Base-by-base conservation (phyloP, 2,888 invertebrate genomes). In the Perdita meconis region DNA sequence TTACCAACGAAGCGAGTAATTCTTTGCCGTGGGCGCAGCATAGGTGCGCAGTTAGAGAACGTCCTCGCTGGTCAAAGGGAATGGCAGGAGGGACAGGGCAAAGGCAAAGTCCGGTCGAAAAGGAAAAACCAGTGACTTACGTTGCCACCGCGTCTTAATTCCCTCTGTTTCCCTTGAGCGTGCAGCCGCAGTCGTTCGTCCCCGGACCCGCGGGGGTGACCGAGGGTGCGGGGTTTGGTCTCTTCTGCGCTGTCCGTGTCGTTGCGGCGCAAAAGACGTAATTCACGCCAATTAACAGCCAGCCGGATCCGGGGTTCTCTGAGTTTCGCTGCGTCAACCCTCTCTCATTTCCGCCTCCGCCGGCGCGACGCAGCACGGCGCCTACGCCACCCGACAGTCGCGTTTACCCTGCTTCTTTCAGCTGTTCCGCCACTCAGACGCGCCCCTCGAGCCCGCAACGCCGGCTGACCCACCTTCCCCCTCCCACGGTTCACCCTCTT, bases 261-360 rank as follows among this genome's bases (percentile, higher is more conserved):
- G 83, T 83, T 83, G 81, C 73, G 74, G 75, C 68, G 85, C 73
- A 80, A 87, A 88, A 87, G 83, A 82, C 83, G 86, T 88, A 87
- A 84, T 88, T 89, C 80, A 75, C 82, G 89, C 82, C 88, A 88
- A 89, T 88, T 89, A 88, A 88, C 86, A 85, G 82, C 60, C 82
- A 84, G 69, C 69, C 77, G 77, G 64, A 51, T 47, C 71, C n/a
- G n/a, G n/a, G 6, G 72, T 70, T 64, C 64, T 60, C 47, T 66
- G 82, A 75, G 68, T 85, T 80, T 81, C 81, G 78, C 75, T 78
- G 78, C 86, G 84, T 82, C 86, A 84, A 87, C 78, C 82, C 77
- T 68, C 78, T 74, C 73, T 78, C 79, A 72, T 82, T 80, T 83
- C 71, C 83, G 67, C 36, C 47, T 60, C 24, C 51, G 47, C 34